Percentiles rank a stretch among this genome's conserved stretches.
phyloP scores from a whole-genome alignment of 2,113 vertebrate species.

The Salvator merianae region DNA sequence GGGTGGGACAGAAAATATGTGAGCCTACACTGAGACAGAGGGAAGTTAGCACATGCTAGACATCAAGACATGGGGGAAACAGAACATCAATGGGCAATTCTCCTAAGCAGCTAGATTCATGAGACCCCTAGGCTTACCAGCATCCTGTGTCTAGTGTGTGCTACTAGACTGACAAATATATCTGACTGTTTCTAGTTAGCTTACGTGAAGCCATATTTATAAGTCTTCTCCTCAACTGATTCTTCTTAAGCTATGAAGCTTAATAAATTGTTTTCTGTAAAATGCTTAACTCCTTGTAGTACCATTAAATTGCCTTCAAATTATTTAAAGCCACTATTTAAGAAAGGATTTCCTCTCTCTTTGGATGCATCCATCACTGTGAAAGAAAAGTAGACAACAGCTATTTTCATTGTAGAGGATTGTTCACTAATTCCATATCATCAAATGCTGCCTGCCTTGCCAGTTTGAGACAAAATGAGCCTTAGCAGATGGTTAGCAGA shows the following conservation, averaged over 20 bases:
- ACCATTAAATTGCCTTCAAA: neutral
- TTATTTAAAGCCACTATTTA: neutral
- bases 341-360: neutral
- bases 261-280: neutral
- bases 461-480: slow-evolving; percentile 56
- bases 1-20: too few relatives aligned
- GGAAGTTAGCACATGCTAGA: too few relatives aligned
- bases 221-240: neutral
- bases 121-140: too few relatives aligned
- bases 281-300: neutral
- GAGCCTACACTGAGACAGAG: too few relatives aligned
- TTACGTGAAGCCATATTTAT: neutral
- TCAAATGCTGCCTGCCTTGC: neutral
- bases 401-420: slow-evolving; percentile 19
- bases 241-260: neutral
- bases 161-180: too few relatives aligned
- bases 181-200: neutral
- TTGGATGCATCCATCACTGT: neutral
- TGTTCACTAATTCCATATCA: slow-evolving; percentile 12
- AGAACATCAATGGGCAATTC: too few relatives aligned
- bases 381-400: slow-evolving; percentile 1
- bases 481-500: slow-evolving; percentile 56
- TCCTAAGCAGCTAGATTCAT: too few relatives aligned
- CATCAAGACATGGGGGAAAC: too few relatives aligned
- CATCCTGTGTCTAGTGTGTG: too few relatives aligned